These are phyloP conservation scores for Luscinia megarhynchos DNA, from an alignment of 2,797 vertebrate species.

Conservation along the genomic window DNA sequence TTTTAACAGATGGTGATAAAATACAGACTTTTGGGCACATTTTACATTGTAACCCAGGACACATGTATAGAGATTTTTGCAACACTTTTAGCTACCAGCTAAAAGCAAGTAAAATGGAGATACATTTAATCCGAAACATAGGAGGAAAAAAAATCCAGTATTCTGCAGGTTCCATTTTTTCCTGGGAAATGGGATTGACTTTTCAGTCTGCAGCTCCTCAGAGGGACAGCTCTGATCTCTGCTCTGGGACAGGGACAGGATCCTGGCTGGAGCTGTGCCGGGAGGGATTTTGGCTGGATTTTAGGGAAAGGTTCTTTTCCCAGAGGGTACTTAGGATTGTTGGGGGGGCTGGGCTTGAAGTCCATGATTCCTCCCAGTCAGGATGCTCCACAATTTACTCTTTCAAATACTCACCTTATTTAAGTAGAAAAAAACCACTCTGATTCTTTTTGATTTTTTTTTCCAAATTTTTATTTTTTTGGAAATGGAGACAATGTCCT, in stretches of 20 bases:
- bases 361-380: neutral
- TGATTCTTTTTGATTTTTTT: too few relatives aligned
- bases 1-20: too few relatives aligned
- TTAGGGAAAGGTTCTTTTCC: neutral
- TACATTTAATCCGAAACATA: too few relatives aligned
- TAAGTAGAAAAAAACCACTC: neutral
- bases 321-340: neutral
- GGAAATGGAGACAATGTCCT: neutral
- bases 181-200: neutral
- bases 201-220: neutral
- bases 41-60: too few relatives aligned
- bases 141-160: too few relatives aligned
- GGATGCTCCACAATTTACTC: neutral
- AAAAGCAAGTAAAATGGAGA: too few relatives aligned
- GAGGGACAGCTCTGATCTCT: neutral
- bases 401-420: neutral
- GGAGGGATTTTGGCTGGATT: fast-evolving
- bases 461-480: neutral
- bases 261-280: neutral
- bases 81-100: too few relatives aligned
- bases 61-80: too few relatives aligned
- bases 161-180: too few relatives aligned
- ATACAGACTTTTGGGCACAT: too few relatives aligned
- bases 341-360: neutral
- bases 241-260: neutral